These are phyloP conservation scores for Malacoraja senta DNA, from an alignment of 2,797 vertebrate genomes.

Conservation along the genomic window DNA sequence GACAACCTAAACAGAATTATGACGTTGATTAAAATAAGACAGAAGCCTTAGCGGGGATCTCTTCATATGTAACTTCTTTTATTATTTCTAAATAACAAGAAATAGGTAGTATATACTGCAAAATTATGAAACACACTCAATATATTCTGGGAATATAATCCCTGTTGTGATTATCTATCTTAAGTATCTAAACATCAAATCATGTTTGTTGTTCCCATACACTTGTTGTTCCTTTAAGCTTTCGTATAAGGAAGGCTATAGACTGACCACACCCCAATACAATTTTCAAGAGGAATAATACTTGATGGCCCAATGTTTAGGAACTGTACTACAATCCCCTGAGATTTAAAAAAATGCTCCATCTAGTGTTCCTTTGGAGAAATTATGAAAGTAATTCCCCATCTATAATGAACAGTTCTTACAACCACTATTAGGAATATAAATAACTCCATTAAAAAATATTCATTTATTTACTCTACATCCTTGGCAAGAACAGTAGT, in stretches of 20 bases:
- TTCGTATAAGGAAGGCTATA: not conserved
- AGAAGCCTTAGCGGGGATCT: not conserved
- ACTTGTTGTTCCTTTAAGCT: not conserved
- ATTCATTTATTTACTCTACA: not conserved
- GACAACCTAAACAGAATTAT: not conserved
- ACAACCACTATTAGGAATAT: too few species aligned
- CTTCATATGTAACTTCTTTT: not conserved
- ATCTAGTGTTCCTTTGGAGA: slow-evolving; percentile 10
- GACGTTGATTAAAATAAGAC: not conserved
- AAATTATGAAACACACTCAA: not conserved
- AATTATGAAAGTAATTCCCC: not conserved
- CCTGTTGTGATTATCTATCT: too few species aligned
- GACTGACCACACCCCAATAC: not conserved
- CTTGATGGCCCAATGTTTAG: not conserved
- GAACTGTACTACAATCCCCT: not conserved
- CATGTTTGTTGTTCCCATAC: not conserved
- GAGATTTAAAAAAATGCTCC: not conserved
- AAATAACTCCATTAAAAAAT: not conserved
- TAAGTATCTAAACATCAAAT: too few species aligned
- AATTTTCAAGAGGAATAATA: not conserved
- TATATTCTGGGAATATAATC: not conserved
- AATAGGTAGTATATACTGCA: not conserved
- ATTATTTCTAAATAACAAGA: not conserved
- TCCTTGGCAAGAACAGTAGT: not conserved
- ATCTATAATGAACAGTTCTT: not conserved